Conservation (phyloP, 2,113 vertebrate genomes). For the Petrocephalus microphthalmus region DNA sequence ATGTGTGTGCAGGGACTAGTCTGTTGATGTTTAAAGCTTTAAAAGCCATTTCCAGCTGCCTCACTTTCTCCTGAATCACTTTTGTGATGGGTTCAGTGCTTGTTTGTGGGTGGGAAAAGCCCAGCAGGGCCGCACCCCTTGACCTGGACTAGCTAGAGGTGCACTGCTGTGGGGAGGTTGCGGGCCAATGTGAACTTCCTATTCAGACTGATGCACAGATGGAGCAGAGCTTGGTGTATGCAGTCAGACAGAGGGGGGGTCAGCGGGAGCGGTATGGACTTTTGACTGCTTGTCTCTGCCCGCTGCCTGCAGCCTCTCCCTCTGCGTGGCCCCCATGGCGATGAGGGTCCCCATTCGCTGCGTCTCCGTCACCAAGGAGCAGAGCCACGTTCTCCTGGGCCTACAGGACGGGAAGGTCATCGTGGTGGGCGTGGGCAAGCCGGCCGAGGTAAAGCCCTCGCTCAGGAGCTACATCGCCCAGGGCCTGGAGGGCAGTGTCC, state of each 20-base stretch:
- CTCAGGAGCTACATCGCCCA: slow-evolving; percentile 75
- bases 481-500: slow-evolving; percentile 69
- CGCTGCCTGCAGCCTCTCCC: slow-evolving; percentile 66
- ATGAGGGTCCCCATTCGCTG: slow-evolving; percentile 85
- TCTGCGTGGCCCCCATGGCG: slow-evolving; percentile 73
- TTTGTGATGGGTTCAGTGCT: too few relatives aligned
- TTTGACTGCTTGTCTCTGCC: neutral
- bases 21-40: neutral
- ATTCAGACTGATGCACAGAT: neutral
- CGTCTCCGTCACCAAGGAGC: slow-evolving; percentile 87
- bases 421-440: slow-evolving; percentile 89
- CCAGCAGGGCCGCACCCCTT: too few relatives aligned
- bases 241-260: neutral
- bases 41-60: neutral
- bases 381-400: slow-evolving; percentile 86
- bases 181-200: neutral
- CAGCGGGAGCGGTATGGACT: neutral
- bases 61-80: neutral
- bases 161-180: too few relatives aligned
- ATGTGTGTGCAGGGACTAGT: neutral
- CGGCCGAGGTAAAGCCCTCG: slow-evolving; percentile 88
- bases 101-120: too few relatives aligned
- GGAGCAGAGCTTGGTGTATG: neutral
- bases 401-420: slow-evolving; percentile 95
- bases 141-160: too few relatives aligned